Evolutionary conservation across 2,888 invertebrate species (phyloP), one percentile per base, ranked within the genome.

Genomic region (Pristionchus mayeri): DNA sequence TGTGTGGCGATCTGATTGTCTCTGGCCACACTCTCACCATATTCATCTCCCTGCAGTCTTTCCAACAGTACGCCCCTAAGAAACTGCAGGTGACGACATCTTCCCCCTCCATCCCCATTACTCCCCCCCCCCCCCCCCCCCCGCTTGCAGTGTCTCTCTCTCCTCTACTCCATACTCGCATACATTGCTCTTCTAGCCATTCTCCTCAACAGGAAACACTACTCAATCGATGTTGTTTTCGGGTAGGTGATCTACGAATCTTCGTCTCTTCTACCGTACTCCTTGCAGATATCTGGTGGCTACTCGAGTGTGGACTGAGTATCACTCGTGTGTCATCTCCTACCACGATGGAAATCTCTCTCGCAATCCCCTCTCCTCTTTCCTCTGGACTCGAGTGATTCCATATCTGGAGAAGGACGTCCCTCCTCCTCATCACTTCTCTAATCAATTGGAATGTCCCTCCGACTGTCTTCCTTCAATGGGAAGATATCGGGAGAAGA

Each of bases 1-100:
- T 92, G 18, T 92, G 92, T 60, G 92, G 92, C 11, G 92, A 92
- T 86, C 81, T 92, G 52, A 92, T 92, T 34, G 92, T 92, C 63
- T 90, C 90, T 52, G 92, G 92, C 9, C 92, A 92, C 84, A 92
- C 92, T 9, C 85, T 91, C 11, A 91, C 90, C 3, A 88, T 91
- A 63, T 90, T 91, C 88, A 90, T 89, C 11, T 84, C 90, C 9
- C 88, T 90, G 60, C 84, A 90, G 78, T 87, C 89, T 18, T 89
- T 91, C 84, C 88, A 88, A 75, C 88, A 90, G 24, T 91, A 91
- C 83, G 88, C 91, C 0, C 91, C 91, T 16, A 86, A 87, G 81
- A 87, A 88, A 85, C 84, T 91, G n/a, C 88, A 89, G 84, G 86
- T 89, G 37, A n/a, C n/a, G n/a, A n/a, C n/a, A n/a, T n/a, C 3